Conservation (phyloP, 2,797 vertebrate genomes). For the Tokudaia muenninki region DNA sequence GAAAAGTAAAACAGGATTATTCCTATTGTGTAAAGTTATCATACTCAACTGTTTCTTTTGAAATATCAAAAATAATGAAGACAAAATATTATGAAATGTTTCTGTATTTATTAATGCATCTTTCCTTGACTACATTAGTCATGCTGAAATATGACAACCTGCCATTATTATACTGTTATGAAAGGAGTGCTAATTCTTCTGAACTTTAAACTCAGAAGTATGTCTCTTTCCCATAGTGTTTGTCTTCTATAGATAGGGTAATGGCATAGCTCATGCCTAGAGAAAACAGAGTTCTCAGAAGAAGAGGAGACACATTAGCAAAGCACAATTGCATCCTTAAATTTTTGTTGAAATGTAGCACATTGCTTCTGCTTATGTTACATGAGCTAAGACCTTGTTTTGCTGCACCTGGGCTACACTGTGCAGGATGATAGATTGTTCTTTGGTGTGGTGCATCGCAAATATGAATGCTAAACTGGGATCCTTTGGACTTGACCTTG, state of each 20-base stretch:
- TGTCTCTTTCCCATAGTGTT: background rate
- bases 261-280: background rate
- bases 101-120: background rate
- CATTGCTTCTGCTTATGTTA: background rate
- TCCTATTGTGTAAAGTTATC: background rate
- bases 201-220: background rate
- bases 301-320: background rate
- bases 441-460: background rate
- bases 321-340: background rate
- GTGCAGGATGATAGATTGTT: background rate
- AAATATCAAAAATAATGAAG: constrained; percentile 23
- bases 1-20: background rate
- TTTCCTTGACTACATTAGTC: background rate
- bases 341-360: constrained; percentile 27
- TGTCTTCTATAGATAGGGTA: background rate
- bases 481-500: background rate
- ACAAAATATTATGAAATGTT: background rate
- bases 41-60: constrained; percentile 1
- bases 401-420: background rate
- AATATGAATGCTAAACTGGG: background rate
- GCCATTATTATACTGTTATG: background rate
- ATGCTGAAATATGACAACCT: background rate
- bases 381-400: background rate
- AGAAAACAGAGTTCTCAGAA: background rate
- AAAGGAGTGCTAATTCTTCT: background rate